Conservation (phyloP, 1,140 invertebrate genomes). For the Thaumetopoea pityocampa region DNA sequence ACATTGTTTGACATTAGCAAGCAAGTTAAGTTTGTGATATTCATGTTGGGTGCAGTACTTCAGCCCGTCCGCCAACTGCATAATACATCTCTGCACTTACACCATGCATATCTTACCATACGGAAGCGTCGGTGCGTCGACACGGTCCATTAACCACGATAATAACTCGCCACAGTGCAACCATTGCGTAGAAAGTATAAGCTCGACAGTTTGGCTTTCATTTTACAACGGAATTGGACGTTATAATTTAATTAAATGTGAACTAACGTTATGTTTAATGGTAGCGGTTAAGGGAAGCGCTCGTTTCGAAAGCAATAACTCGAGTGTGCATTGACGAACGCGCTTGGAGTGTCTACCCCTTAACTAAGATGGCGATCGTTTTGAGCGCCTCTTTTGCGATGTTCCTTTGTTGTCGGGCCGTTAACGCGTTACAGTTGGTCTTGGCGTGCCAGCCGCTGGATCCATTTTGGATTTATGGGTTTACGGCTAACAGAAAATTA, state of each 20-base stretch:
- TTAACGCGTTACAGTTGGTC: slow-evolving; percentile 17
- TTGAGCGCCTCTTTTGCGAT: slow-evolving; percentile 50
- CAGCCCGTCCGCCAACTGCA: slow-evolving; percentile 48
- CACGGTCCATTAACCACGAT: slow-evolving; percentile 28
- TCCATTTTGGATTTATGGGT: slow-evolving; percentile 15
- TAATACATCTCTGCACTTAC: slow-evolving; percentile 59
- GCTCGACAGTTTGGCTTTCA: no score
- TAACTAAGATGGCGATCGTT: slow-evolving; percentile 47
- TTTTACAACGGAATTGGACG: slow-evolving; percentile 31
- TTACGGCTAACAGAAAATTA: slow-evolving; percentile 10
- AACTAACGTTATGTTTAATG: neutral
- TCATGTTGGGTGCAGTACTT: slow-evolving; percentile 45
- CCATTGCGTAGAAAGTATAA: no score
- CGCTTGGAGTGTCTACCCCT: slow-evolving; percentile 46
- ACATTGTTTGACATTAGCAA: slow-evolving; percentile 35
- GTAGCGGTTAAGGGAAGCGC: slow-evolving; percentile 33
- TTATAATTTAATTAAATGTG: neutral
- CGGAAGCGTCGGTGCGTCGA: slow-evolving; percentile 21
- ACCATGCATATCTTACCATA: slow-evolving; percentile 29
- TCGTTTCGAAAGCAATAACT: slow-evolving; percentile 62
- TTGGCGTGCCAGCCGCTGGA: neutral
- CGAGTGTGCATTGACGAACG: slow-evolving; percentile 58
- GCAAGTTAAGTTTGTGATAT: slow-evolving; percentile 49
- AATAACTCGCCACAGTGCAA: neutral
- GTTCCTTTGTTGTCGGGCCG: slow-evolving; percentile 31